Conservation (phyloP, 2,797 vertebrate species). For the Anguilla megastoma region DNA sequence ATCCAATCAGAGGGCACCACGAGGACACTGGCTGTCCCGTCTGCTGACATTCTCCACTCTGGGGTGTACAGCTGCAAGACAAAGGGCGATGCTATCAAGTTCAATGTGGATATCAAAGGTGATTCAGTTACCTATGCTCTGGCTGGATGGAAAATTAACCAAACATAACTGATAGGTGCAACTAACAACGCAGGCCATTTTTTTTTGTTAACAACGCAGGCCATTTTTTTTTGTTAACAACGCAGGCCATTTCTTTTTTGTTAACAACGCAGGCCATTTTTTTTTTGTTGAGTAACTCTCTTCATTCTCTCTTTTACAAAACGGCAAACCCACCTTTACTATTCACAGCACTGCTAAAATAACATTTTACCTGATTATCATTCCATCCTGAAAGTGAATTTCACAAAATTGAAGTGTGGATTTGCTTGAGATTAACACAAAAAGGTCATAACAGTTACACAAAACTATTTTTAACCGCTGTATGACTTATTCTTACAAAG, state of each 20-base stretch:
- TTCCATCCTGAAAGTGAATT: background rate
- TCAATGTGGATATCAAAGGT: slow-evolving; percentile 43
- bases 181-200: slow-evolving; percentile 58
- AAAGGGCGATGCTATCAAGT: slow-evolving; percentile 34
- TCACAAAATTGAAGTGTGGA: slow-evolving; percentile 53
- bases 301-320: background rate
- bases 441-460: slow-evolving; percentile 44
- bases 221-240: slow-evolving; percentile 52
- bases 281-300: slow-evolving; percentile 43
- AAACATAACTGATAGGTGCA: slow-evolving; percentile 41
- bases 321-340: background rate
- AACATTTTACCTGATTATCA: background rate
- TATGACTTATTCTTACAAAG: background rate
- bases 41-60: slow-evolving; percentile 34
- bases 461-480: background rate
- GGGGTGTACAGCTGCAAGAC: slow-evolving; percentile 40
- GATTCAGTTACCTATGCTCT: slow-evolving; percentile 26
- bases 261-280: slow-evolving; percentile 54
- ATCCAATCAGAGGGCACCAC: slow-evolving; percentile 68
- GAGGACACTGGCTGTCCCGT: slow-evolving; percentile 61
- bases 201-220: slow-evolving; percentile 53
- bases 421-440: slow-evolving; percentile 50
- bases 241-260: slow-evolving; percentile 14
- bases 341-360: background rate
- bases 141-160: slow-evolving; percentile 16